Percentiles rank a stretch among this genome's conserved stretches.
Conservation (phyloP, 1,140 invertebrate genomes). For the Drosophila yakuba region DNA sequence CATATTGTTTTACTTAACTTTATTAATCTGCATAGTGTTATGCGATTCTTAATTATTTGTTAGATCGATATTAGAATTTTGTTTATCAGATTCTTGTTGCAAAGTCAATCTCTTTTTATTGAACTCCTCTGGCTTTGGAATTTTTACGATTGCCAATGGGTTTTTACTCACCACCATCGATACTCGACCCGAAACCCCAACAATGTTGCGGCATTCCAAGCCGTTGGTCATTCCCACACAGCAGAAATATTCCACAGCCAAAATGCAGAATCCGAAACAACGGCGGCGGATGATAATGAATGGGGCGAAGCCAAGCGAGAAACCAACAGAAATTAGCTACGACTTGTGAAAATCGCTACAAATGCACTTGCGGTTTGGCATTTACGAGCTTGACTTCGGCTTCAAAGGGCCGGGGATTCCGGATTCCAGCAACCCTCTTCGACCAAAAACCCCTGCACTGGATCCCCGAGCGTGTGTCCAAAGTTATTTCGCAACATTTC, state of each 20-base stretch:
- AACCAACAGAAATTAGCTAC: constrained; percentile 76
- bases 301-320: constrained; percentile 67
- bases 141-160: constrained; percentile 11
- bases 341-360: constrained; percentile 79
- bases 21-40: not conserved
- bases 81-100: too few relatives aligned
- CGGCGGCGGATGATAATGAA: constrained; percentile 50
- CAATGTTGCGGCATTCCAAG: constrained; percentile 22
- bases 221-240: constrained; percentile 67
- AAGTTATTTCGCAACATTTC: constrained; percentile 56
- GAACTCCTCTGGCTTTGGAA: not conserved
- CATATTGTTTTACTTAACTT: too few relatives aligned
- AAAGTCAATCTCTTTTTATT: too few relatives aligned
- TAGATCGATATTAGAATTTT: not conserved
- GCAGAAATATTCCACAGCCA: constrained; percentile 69
- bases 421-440: not conserved
- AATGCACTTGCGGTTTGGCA: constrained; percentile 79
- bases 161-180: constrained; percentile 7
- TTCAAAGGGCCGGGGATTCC: constrained; percentile 53
- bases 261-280: constrained; percentile 51
- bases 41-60: not conserved
- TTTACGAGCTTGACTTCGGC: constrained; percentile 64
- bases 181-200: constrained; percentile 4
- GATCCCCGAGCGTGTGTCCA: constrained; percentile 65
- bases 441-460: not conserved